A percentile compares a stretch with the other conserved stretches of the same genome.
These are phyloP conservation scores for Hydra vulgaris DNA, from an alignment of 30 jellyfish, hydroid and myxozoan genomes.

Conservation along the genomic window DNA sequence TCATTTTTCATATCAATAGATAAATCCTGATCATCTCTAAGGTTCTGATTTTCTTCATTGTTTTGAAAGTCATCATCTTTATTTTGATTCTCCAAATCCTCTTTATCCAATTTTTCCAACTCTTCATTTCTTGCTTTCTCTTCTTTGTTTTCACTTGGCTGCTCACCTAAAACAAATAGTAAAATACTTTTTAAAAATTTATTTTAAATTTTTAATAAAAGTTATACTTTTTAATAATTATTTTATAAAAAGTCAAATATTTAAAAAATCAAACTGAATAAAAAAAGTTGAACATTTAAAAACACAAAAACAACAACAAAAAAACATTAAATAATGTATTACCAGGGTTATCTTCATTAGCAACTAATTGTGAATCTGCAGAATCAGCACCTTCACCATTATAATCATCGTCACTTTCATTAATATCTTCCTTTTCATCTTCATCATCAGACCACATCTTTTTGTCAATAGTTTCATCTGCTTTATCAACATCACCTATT, in stretches of 20 bases:
- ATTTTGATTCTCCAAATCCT: conserved; percentile 19
- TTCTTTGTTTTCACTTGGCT: conserved; percentile 63
- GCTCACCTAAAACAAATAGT: too few species aligned
- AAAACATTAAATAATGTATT: background rate
- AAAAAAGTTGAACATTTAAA: background rate
- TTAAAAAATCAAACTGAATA: too few species aligned
- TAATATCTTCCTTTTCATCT: conserved; percentile 56
- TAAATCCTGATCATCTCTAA: background rate
- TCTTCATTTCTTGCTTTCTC: conserved; percentile 16
- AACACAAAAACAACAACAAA: background rate
- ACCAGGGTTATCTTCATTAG: conserved; percentile 88
- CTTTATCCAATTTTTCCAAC: conserved; percentile 29
- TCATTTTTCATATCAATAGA: background rate
- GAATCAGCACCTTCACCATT: conserved; percentile 76
- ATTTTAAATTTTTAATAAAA: background rate
- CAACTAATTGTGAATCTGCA: conserved; percentile 77
- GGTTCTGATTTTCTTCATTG: background rate
- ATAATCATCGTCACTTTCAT: conserved; percentile 42
- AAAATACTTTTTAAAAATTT: background rate
- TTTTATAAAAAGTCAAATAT: too few species aligned
- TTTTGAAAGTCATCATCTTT: conserved; percentile 7
- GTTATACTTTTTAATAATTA: background rate
- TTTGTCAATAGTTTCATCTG: conserved; percentile 66
- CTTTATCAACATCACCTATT: conserved; percentile 73
- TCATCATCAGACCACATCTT: conserved; percentile 88